A percentile compares a stretch with the other conserved stretches of the same genome.
Conservation (phyloP, 2,888 invertebrate genomes). For the Cryptocheilus praepositus region DNA sequence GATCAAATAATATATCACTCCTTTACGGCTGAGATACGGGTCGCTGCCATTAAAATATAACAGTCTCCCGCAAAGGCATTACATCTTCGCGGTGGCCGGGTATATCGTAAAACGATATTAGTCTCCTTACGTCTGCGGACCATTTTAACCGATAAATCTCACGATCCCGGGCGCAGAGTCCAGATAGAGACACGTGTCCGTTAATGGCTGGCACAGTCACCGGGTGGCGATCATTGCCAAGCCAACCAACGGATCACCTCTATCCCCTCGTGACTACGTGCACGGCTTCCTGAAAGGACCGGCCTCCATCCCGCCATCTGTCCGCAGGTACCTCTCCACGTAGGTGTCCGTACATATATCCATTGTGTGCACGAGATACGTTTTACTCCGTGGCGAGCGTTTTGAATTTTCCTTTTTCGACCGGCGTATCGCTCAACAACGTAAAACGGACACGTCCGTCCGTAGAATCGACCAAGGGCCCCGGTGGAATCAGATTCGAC, state of each 20-base stretch:
- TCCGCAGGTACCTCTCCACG: slow-evolving; percentile 48
- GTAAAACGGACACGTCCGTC: slow-evolving; percentile 42
- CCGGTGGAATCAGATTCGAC: slow-evolving; percentile 48
- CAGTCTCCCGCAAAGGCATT: not conserved
- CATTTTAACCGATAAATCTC: slow-evolving; percentile 48
- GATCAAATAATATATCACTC: no score
- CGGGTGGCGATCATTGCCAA: slow-evolving; percentile 74
- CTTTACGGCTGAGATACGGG: no score
- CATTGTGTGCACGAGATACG: slow-evolving; percentile 39
- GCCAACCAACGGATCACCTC: slow-evolving; percentile 62
- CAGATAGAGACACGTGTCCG: slow-evolving; percentile 72
- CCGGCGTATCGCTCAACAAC: slow-evolving; percentile 45
- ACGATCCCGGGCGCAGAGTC: slow-evolving; percentile 53
- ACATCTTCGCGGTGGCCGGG: not conserved
- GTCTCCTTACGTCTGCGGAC: slow-evolving; percentile 13
- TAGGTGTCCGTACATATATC: slow-evolving; percentile 24
- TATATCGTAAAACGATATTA: slow-evolving; percentile 12
- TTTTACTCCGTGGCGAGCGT: slow-evolving; percentile 52
- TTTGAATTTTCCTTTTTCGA: slow-evolving; percentile 53
- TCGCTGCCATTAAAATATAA: no score
- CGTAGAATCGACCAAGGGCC: not conserved
- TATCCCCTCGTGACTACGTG: slow-evolving; percentile 68
- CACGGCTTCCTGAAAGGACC: slow-evolving; percentile 66
- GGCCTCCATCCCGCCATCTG: slow-evolving; percentile 52
- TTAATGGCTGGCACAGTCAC: slow-evolving; percentile 72